Conservation (phyloP, 2,797 vertebrate species). For the Naso thynnoides region DNA sequence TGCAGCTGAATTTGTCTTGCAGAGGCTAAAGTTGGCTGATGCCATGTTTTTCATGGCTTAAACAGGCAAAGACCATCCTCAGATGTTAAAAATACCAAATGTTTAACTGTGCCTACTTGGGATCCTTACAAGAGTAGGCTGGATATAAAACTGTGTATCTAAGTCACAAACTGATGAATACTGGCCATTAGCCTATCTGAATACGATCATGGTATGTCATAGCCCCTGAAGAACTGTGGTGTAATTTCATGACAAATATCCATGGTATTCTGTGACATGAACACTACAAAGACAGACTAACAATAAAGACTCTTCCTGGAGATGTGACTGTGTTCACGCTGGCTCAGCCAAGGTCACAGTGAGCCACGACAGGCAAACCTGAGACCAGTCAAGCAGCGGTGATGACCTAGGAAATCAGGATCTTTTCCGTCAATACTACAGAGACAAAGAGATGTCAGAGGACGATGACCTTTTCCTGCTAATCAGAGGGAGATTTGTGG, state of each 20-base stretch:
- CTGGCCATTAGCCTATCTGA: background rate
- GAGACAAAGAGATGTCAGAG: conserved; percentile 82
- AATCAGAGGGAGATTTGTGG: conserved; percentile 68
- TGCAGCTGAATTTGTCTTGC: conserved; percentile 37
- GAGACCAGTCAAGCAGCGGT: conserved; percentile 12
- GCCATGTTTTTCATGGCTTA: conserved; percentile 57
- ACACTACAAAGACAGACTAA: conserved; percentile 52
- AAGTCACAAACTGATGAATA: background rate
- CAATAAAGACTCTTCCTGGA: conserved; percentile 74
- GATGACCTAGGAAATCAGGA: conserved; percentile 72
- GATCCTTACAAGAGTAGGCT: conserved; percentile 33
- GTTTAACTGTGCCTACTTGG: conserved; percentile 36
- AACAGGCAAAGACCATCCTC: conserved; percentile 25
- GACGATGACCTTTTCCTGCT: conserved; percentile 76
- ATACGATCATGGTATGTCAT: background rate
- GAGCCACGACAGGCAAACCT: conserved; percentile 55
- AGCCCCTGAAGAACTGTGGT: conserved; percentile 35
- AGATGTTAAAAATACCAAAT: conserved; percentile 63
- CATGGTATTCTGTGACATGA: conserved; percentile 23
- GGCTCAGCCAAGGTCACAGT: conserved; percentile 46
- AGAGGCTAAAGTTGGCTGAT: conserved; percentile 47
- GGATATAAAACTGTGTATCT: conserved; percentile 14
- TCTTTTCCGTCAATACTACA: conserved; percentile 72
- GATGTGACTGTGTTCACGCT: conserved; percentile 64
- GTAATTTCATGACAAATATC: conserved; percentile 40